Evolutionary conservation across 2,888 invertebrate genomes (phyloP).

Genomic region (Tridacna crocea): DNA sequence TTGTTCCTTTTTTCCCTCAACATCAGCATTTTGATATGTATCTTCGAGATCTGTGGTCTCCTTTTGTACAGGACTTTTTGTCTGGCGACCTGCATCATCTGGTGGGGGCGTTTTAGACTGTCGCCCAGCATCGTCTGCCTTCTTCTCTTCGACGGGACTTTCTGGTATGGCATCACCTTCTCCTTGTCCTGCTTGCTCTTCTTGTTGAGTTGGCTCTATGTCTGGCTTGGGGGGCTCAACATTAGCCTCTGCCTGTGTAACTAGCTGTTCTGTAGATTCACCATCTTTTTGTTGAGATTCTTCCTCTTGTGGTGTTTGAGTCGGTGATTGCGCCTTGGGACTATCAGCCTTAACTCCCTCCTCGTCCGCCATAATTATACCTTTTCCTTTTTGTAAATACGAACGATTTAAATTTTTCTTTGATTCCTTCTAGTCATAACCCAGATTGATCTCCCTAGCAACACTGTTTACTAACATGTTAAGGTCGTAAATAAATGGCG

Average conservation of each 20-base stretch:
- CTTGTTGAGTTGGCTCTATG: background rate
- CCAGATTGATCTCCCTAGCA: conserved; percentile 54
- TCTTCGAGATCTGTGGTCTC: conserved; percentile 33
- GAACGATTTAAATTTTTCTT: background rate
- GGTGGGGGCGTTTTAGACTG: conserved; percentile 46
- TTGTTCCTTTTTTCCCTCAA: conserved; percentile 17
- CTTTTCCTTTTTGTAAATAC: background rate
- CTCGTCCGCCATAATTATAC: conserved; percentile 62
- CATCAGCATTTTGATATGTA: conserved; percentile 53
- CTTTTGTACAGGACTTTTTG: conserved; percentile 48
- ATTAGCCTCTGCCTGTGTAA: background rate
- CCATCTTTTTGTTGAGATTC: conserved; percentile 26
- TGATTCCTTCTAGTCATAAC: background rate
- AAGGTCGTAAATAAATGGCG: background rate
- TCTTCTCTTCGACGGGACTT: conserved; percentile 19
- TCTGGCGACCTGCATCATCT: conserved; percentile 44
- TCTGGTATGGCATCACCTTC: conserved; percentile 27
- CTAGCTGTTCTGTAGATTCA: conserved; percentile 15
- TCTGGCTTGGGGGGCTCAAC: background rate
- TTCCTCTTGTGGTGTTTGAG: conserved; percentile 21
- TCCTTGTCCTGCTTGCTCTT: conserved; percentile 19
- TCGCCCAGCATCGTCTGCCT: conserved; percentile 56
- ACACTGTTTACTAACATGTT: conserved; percentile 61
- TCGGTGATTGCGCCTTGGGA: conserved; percentile 39
- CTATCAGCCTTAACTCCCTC: conserved; percentile 46